Percentiles rank a stretch among this genome's conserved stretches.
Evolutionary conservation across 2,888 invertebrate species (phyloP).

Genomic region (Achlya flavicornis): DNA sequence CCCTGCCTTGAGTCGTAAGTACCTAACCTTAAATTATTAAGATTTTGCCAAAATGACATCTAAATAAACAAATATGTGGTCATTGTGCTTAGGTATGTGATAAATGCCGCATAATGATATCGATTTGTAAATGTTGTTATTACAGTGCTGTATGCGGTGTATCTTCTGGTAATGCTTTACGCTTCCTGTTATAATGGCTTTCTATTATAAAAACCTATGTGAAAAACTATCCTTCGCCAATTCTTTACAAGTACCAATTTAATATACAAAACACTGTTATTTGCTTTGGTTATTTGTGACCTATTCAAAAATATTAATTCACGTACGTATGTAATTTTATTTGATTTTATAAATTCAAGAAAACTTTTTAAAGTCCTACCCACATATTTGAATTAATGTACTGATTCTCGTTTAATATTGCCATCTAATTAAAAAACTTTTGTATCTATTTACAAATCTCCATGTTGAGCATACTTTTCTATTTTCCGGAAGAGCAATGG

Average conservation of each 20-base stretch:
- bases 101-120: constrained; percentile 67
- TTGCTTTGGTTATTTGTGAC: too few relatives aligned
- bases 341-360: too few relatives aligned
- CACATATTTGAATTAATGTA: not conserved
- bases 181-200: constrained; percentile 27
- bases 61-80: constrained; percentile 36
- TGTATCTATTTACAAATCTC: too few relatives aligned
- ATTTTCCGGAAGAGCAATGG: constrained; percentile 64
- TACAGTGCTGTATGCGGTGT: constrained; percentile 45
- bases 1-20: constrained; percentile 65
- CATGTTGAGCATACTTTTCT: constrained; percentile 22
- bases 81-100: too few relatives aligned
- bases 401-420: not conserved
- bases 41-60: constrained; percentile 34
- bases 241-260: not conserved
- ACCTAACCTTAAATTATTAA: constrained; percentile 46
- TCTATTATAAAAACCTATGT: constrained; percentile 12
- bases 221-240: not conserved
- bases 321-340: too few relatives aligned
- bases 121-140: constrained; percentile 59
- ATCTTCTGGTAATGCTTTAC: constrained; percentile 32
- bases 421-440: too few relatives aligned
- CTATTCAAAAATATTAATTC: too few relatives aligned
- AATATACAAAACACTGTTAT: not conserved
- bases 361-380: too few relatives aligned